Evolutionary conservation across 2,113 vertebrate species (phyloP), one percentile per base, ranked within the genome.

Genomic region (Gasterosteus aculeatus): DNA sequence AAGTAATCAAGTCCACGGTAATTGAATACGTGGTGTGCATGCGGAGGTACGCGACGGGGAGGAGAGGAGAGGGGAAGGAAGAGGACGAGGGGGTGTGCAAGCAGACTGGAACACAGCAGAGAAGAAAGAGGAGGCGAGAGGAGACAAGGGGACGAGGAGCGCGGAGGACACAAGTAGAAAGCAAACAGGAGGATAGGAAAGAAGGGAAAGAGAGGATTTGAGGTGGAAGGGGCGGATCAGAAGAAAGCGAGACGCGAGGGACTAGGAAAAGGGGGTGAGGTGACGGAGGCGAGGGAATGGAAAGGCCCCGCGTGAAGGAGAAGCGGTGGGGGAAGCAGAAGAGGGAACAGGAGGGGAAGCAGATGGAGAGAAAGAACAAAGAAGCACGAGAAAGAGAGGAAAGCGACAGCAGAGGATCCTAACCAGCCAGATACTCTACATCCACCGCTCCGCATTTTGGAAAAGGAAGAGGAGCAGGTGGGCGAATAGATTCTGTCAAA

Each of bases 1-100:
- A 78, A 83, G 78, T 88, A 91, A 90, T 93, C 82, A 90, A 90
- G 84, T 90, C 86, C 67, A 2, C 67, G 65, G 84, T 91, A 90
- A 93, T 91, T 91, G 88, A 93, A 92, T 89, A 91, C 84, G 89
- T 92, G 90, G 81, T 0, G 14, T 70, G 86, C 80, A 92, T 92
- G 77, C 70, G 0, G 12, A 85, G 67, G 38, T 22, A n/a, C 18
- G 66, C 5, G 22, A 12, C n/a, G 38, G 39, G 68, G 54, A 56
- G 39, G 14, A 42, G 49, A 29, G 31, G 35, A 59, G 33, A 53
- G 33, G 33, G 33, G 38, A 22, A 29, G 2, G 46, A 3, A 12
- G 3, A 46, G 9, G 19, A 42, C 10, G n/a, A 10, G 12, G 9
- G 22, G 4, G 10, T 15, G 18, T 8, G 42, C 11, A 29, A 31